Percentiles rank a stretch among this genome's conserved stretches.
Conservation (phyloP, 2,888 invertebrate genomes). For the Drosophila borealis region DNA sequence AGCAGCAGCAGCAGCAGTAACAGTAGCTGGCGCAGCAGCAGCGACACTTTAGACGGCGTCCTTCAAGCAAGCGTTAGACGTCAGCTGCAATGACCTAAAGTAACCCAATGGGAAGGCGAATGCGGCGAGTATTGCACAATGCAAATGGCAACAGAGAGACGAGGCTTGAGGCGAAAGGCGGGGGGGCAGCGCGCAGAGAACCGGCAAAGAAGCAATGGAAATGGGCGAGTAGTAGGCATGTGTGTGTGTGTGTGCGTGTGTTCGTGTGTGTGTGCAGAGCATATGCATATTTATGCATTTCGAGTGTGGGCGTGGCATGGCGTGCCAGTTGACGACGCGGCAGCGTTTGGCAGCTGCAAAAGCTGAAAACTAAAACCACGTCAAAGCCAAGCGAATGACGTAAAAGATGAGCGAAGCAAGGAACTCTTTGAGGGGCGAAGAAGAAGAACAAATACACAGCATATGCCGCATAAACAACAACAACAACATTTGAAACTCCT, state of each 20-base stretch:
- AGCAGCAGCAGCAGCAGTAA: conserved; percentile 6
- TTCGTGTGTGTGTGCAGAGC: too few relatives aligned
- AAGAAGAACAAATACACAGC: background rate
- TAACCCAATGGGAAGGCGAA: conserved; percentile 72
- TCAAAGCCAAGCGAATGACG: conserved; percentile 34
- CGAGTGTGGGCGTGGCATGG: conserved; percentile 57
- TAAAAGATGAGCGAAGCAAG: conserved; percentile 1
- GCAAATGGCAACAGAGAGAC: conserved; percentile 11
- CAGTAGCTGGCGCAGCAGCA: conserved; percentile 20
- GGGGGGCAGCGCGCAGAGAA: conserved; percentile 22
- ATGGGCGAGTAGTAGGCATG: conserved; percentile 45
- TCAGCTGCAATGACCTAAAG: conserved; percentile 79
- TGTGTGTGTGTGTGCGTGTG: background rate
- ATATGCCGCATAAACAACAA: conserved; percentile 22
- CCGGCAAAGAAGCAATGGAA: conserved; percentile 54
- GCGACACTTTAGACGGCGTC: conserved; percentile 64
- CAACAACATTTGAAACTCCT: conserved; percentile 16
- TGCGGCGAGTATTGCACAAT: conserved; percentile 59
- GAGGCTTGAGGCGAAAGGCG: conserved; percentile 3
- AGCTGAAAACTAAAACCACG: conserved; percentile 28
- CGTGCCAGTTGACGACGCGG: conserved; percentile 37
- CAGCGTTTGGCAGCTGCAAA: conserved; percentile 52
- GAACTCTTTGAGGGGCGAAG: background rate
- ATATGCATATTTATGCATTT: conserved; percentile 22
- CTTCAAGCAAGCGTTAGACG: conserved; percentile 76